A percentile compares a stretch with the other conserved stretches of the same genome.
Evolutionary conservation across 2,888 invertebrate genomes (phyloP).

Genomic region (Amorpha juglandis): DNA sequence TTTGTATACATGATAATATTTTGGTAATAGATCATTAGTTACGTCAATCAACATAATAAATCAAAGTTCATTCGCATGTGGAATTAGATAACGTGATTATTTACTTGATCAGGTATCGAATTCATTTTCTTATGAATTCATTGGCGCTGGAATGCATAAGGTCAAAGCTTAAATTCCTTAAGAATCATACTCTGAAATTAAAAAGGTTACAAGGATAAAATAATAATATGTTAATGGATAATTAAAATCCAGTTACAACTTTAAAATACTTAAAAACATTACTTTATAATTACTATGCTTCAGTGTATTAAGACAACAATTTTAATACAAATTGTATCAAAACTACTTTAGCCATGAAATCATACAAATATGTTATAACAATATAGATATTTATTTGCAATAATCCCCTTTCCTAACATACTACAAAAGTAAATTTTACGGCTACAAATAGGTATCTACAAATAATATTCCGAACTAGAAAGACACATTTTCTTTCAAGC

Average conservation of each 20-base stretch:
- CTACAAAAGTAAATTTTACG: background rate
- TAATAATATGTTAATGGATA: no score
- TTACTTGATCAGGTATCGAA: background rate
- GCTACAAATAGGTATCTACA: no score
- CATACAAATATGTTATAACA: no score
- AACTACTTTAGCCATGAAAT: no score
- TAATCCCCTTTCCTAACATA: background rate
- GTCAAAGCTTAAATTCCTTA: background rate
- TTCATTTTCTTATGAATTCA: slow-evolving; percentile 1
- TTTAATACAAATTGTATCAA: no score
- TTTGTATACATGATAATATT: slow-evolving; percentile 15
- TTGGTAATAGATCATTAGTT: slow-evolving; percentile 16
- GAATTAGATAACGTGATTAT: slow-evolving; percentile 47
- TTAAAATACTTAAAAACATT: no score
- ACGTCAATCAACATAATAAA: slow-evolving; percentile 13
- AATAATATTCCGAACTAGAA: background rate
- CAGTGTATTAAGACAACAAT: no score
- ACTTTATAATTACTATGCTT: no score
- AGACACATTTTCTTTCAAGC: background rate
- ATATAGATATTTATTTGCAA: no score
- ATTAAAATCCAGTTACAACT: no score
- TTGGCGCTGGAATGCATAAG: background rate
- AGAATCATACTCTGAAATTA: background rate
- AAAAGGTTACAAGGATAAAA: slow-evolving; percentile 2
- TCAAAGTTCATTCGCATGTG: slow-evolving; percentile 40